Evolutionary conservation across 2,888 invertebrate species (phyloP).

Genomic region (Drosophila helvetica): DNA sequence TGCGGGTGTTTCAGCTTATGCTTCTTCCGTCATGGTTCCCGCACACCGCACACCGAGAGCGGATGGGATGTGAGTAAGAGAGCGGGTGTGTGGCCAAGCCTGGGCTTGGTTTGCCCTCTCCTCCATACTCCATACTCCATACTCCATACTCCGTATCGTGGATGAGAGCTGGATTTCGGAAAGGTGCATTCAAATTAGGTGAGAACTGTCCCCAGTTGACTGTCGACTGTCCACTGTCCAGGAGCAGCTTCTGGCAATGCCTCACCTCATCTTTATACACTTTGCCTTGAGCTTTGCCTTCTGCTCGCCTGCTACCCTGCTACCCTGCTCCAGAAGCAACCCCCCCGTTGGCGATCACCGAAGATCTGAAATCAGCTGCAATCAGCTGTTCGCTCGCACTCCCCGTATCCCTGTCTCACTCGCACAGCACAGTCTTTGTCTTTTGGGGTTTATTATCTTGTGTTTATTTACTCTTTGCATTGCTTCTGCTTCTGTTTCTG

Average conservation of each 20-base stretch:
- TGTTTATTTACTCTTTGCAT: conserved; percentile 70
- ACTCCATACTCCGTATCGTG: not conserved
- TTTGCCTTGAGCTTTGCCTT: not conserved
- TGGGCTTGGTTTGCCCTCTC: conserved; percentile 9
- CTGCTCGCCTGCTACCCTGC: no score
- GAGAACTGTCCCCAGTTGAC: no score
- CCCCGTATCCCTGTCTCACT: conserved; percentile 1
- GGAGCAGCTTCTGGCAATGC: not conserved
- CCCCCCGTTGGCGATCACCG: conserved; percentile 27
- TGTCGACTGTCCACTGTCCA: not conserved
- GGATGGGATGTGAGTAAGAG: conserved; percentile 2
- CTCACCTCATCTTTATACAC: not conserved
- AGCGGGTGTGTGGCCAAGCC: conserved; percentile 2
- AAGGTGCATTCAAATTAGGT: no score
- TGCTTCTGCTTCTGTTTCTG: conserved; percentile 31
- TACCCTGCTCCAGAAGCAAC: conserved; percentile 12
- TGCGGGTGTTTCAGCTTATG: conserved; percentile 54
- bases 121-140: not conserved
- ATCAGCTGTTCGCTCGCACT: conserved; percentile 70
- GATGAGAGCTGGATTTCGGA: no score
- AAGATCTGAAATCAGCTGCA: conserved; percentile 72
- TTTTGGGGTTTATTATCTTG: conserved; percentile 29
- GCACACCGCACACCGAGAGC: conserved; percentile 51
- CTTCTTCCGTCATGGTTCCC: conserved; percentile 72
- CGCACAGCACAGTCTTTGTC: conserved; percentile 6